phyloP scores from a whole-genome alignment of 2,888 invertebrate genomes.

The Orgyia antiqua region DNA sequence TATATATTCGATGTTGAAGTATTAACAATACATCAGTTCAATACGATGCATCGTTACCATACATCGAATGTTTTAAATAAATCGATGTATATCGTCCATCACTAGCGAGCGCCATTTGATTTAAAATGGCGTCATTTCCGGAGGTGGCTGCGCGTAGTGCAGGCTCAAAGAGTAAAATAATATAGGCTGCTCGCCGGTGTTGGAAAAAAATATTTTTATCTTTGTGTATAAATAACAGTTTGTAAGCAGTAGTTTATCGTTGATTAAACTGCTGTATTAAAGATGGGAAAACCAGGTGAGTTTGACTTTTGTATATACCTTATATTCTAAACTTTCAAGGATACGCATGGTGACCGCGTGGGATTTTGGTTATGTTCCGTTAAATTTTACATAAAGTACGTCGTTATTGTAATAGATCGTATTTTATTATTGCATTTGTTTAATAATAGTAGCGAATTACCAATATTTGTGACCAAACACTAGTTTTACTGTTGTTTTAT shows the following conservation, averaged over 20 bases:
- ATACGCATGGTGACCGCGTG: constrained; percentile 36
- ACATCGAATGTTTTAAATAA: no score
- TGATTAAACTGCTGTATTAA: constrained; percentile 17
- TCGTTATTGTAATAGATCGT: not conserved
- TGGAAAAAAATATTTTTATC: constrained; percentile 48
- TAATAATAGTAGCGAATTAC: no score
- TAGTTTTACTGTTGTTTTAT: no score
- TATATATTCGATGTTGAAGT: no score
- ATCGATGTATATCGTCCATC: no score
- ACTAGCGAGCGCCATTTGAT: constrained; percentile 17
- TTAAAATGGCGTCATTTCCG: constrained; percentile 66
- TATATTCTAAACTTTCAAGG: no score
- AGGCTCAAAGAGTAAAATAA: constrained; percentile 40
- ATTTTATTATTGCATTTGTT: no score
- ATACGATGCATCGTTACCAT: no score
- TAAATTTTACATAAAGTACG: not conserved
- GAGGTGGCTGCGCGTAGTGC: constrained; percentile 33
- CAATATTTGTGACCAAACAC: no score
- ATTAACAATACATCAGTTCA: no score
- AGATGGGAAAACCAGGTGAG: constrained; percentile 71
- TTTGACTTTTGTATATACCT: constrained; percentile 8
- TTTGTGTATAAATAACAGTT: constrained; percentile 52
- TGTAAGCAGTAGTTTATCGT: constrained; percentile 16
- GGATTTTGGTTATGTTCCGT: not conserved
- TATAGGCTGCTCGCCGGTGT: constrained; percentile 28